Percentiles rank a stretch among this genome's conserved stretches.
Evolutionary conservation across 2,888 invertebrate species (phyloP).

Genomic region (Spodoptera exigua): DNA sequence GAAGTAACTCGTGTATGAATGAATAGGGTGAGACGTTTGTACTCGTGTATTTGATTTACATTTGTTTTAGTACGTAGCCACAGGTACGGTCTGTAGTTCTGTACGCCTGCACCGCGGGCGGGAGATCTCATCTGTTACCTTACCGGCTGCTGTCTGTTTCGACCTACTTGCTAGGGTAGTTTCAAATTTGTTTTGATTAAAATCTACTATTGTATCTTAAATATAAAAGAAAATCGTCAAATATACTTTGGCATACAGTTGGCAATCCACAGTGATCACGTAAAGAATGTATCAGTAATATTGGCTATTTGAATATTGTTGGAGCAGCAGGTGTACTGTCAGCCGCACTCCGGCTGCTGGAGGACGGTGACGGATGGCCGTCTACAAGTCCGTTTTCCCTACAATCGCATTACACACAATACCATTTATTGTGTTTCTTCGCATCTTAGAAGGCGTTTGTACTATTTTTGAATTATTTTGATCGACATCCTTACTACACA

Average conservation of each 20-base stretch:
- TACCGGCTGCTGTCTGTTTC: too few relatives aligned
- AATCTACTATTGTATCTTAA: too few relatives aligned
- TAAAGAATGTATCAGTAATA: conserved; percentile 19
- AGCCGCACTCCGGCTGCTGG: not conserved
- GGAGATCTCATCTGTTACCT: too few relatives aligned
- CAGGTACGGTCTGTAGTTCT: too few relatives aligned
- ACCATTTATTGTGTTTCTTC: not conserved
- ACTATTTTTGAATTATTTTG: too few relatives aligned
- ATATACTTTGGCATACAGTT: not conserved
- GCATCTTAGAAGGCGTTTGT: too few relatives aligned
- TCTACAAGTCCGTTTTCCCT: conserved; percentile 17
- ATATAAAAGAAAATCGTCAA: too few relatives aligned
- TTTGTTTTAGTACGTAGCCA: conserved; percentile 8
- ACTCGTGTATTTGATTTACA: not conserved
- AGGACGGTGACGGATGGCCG: conserved; percentile 24
- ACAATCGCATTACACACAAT: conserved; percentile 21
- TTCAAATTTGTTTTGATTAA: too few relatives aligned
- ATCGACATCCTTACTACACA: too few relatives aligned
- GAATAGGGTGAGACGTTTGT: conserved; percentile 4
- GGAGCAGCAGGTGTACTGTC: conserved; percentile 46
- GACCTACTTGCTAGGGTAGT: too few relatives aligned
- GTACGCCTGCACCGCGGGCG: too few relatives aligned
- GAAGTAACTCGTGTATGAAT: conserved; percentile 4
- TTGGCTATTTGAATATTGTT: conserved; percentile 34
- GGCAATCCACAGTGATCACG: conserved; percentile 9